Evolutionary conservation across 2,797 vertebrate species (phyloP), one percentile per base, ranked within the genome.

Genomic region (Distichodus sexfasciatus): DNA sequence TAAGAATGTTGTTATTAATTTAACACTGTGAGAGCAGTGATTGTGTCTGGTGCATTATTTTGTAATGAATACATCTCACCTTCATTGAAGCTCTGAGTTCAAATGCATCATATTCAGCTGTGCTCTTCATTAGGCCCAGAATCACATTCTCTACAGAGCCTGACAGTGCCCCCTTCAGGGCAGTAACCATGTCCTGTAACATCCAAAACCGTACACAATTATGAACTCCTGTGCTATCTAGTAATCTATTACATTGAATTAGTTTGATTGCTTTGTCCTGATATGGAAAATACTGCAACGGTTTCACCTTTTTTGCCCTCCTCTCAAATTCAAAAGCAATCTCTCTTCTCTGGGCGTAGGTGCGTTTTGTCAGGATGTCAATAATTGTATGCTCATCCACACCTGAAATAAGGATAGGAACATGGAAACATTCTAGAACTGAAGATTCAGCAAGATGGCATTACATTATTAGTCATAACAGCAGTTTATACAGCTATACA

Each of bases 341-440:
- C 1, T 99, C 96, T 76, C 94, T 93, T 54, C 97, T 92, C 84
- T 99, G 96, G 0, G 85, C 71, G 47, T 93, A 97, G 77, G 92
- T 95, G 66, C 96, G 91, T 81, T 92, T 94, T 67, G 96, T 97
- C 76, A 99, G 80, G 66, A 99, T 86, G 50, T 95, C 95, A 68
- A 97, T 91, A 46, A 99, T 97, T 82, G 95, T 94, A 80, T 94
- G 90, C 76, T 98, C 95, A 64, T 99, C 97, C 83, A 98, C 95
- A 63, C 97, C 97, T 99, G 21, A n/a, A 62, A 65, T 28, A 64
- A 26, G 11, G 7, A 15, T 8, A 8, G 7, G 21, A 14, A 12
- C 12, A 46, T 11, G 8, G n/a, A 35, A 3, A 50, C 15, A 7
- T 14, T 14, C 28, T n/a, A 10, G 3, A 40, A 2, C 19, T 50